Evolutionary conservation across 2,113 vertebrate genomes (phyloP).

Genomic region (Nycticebus coucang): DNA sequence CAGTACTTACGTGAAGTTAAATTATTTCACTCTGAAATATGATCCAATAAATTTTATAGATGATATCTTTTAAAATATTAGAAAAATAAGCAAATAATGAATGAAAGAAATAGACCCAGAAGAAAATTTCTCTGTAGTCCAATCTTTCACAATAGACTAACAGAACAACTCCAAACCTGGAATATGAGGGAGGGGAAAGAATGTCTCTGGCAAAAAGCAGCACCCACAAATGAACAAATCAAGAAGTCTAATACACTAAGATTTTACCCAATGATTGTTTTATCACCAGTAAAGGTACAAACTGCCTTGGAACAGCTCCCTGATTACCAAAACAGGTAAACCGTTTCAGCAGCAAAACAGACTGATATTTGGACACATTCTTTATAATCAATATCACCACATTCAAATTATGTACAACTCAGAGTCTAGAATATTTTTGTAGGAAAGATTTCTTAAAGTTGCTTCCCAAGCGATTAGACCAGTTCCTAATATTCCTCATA

Average conservation of each 20-base stretch:
- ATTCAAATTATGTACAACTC: not conserved
- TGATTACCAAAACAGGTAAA: not conserved
- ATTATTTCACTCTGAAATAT: not conserved
- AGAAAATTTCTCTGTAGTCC: not conserved
- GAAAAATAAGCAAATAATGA: conserved; percentile 25
- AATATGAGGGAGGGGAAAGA: not conserved
- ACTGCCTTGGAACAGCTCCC: not conserved
- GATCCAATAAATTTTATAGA: not conserved
- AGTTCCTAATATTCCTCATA: not conserved
- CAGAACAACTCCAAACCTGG: not conserved
- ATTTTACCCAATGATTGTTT: not conserved
- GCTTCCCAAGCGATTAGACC: not conserved
- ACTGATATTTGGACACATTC: not conserved
- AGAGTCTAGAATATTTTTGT: not conserved
- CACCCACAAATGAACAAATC: not conserved
- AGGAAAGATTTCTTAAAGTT: not conserved
- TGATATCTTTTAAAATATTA: not conserved
- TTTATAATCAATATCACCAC: not conserved
- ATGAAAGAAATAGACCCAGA: not conserved
- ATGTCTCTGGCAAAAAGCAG: not conserved
- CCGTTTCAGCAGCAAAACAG: not conserved
- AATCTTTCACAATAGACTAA: not conserved
- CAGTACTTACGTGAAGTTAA: not conserved
- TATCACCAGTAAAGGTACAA: not conserved
- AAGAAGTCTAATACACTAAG: not conserved